Percentiles rank a stretch among this genome's conserved stretches.
phyloP scores from a whole-genome alignment of 2,888 invertebrate genomes.

The Graphium colonna region DNA sequence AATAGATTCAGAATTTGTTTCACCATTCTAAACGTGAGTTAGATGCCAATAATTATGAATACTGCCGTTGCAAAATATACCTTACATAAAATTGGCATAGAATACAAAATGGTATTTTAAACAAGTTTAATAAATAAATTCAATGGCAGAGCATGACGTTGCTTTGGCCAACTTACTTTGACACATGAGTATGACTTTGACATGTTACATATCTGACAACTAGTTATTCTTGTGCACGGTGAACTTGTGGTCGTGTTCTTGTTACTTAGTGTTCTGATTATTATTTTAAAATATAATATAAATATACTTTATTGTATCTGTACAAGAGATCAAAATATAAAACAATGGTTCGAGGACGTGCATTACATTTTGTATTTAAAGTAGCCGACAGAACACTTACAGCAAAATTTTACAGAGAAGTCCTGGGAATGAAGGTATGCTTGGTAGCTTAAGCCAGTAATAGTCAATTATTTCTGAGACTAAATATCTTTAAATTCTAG shows the following conservation, averaged over 20 bases:
- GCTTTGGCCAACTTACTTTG: neutral
- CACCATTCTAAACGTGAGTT: conserved; percentile 1
- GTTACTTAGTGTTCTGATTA: neutral
- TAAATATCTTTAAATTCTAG: neutral
- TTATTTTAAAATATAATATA: neutral
- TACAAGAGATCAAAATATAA: neutral
- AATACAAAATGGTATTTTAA: neutral
- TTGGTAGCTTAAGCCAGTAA: no score
- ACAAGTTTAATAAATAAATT: neutral
- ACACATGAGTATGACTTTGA: neutral
- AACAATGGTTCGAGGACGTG: conserved; percentile 84
- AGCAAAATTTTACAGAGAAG: conserved; percentile 91
- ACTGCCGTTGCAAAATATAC: conserved; percentile 1
- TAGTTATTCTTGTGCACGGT: conserved; percentile 11
- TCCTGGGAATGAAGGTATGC: conserved; percentile 96
- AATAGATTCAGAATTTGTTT: conserved; percentile 7
- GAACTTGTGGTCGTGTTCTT: conserved; percentile 6
- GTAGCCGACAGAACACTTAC: conserved; percentile 93
- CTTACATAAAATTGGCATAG: neutral
- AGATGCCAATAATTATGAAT: neutral
- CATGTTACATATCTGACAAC: neutral
- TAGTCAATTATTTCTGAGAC: neutral
- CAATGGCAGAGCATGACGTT: neutral
- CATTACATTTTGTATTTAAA: conserved; percentile 98
- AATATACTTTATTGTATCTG: neutral